These are phyloP conservation scores for Ptiloglossa arizonensis DNA, from an alignment of 1,140 invertebrate species.

Conservation along the genomic window DNA sequence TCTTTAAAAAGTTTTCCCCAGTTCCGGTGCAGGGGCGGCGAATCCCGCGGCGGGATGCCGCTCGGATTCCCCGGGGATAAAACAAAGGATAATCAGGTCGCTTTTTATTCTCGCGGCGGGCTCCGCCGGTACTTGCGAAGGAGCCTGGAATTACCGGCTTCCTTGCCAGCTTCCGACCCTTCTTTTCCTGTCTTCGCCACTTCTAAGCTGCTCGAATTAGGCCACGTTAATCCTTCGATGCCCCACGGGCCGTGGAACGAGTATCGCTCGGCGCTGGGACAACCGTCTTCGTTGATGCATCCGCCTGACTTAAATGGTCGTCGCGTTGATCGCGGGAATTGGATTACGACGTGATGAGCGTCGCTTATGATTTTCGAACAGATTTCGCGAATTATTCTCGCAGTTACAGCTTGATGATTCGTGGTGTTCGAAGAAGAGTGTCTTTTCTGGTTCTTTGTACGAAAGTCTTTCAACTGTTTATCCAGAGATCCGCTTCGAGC, in stretches of 20 bases:
- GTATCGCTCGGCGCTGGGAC: background rate
- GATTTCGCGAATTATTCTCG: background rate
- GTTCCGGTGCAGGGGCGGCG: background rate
- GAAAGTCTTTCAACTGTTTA: too few species aligned
- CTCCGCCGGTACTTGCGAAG: constrained; percentile 5
- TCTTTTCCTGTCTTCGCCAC: constrained; percentile 23
- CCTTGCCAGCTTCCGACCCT: constrained; percentile 38
- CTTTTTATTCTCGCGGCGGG: constrained; percentile 50
- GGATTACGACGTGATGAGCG: constrained; percentile 18
- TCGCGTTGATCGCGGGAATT: constrained; percentile 11
- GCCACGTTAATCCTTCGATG: constrained; percentile 40
- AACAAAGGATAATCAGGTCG: constrained; percentile 65
- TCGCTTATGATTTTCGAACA: constrained; percentile 11
- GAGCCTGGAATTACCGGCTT: constrained; percentile 40
- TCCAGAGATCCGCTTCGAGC: too few species aligned
- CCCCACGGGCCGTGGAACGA: too few species aligned
- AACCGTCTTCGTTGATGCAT: constrained; percentile 19
- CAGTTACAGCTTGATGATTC: too few species aligned
- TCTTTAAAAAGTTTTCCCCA: constrained; percentile 65
- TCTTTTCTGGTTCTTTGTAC: too few species aligned
- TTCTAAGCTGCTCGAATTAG: constrained; percentile 36
- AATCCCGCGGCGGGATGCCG: constrained; percentile 26
- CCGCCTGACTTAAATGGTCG: constrained; percentile 8
- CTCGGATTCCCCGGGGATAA: constrained; percentile 51
- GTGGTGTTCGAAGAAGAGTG: too few species aligned